phyloP scores from a whole-genome alignment of 2,797 vertebrate species.

The Smutsia temminckii region DNA sequence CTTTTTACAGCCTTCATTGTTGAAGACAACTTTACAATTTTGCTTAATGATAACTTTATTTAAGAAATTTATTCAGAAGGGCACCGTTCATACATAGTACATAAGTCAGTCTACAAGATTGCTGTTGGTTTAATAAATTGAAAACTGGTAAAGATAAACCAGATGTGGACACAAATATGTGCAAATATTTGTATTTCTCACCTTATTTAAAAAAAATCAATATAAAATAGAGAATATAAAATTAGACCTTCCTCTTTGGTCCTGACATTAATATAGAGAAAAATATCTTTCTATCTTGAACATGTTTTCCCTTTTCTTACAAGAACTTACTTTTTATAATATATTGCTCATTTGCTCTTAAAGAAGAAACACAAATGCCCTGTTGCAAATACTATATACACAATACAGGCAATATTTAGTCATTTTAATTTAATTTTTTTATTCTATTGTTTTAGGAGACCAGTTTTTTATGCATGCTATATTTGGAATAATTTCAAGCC shows the following conservation, averaged over 20 bases:
- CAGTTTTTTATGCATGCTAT: not conserved
- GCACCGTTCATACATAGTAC: not conserved
- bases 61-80: not conserved
- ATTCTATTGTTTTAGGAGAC: not conserved
- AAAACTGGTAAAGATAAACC: not conserved
- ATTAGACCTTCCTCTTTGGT: not conserved
- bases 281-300: constrained; percentile 1
- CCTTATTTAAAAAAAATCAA: not conserved
- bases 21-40: not conserved
- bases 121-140: not conserved
- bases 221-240: not conserved
- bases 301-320: not conserved
- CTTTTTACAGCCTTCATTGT: not conserved
- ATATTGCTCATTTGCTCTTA: not conserved
- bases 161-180: not conserved
- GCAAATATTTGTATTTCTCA: not conserved
- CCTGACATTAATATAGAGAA: not conserved
- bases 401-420: not conserved
- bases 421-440: not conserved
- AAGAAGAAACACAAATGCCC: not conserved
- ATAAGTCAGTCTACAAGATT: not conserved
- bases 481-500: not conserved
- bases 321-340: not conserved
- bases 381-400: not conserved
- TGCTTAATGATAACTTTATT: not conserved